Evolutionary conservation across 2,888 invertebrate species (phyloP), one percentile per base, ranked within the genome.

Genomic region (Nymphalis urticae): DNA sequence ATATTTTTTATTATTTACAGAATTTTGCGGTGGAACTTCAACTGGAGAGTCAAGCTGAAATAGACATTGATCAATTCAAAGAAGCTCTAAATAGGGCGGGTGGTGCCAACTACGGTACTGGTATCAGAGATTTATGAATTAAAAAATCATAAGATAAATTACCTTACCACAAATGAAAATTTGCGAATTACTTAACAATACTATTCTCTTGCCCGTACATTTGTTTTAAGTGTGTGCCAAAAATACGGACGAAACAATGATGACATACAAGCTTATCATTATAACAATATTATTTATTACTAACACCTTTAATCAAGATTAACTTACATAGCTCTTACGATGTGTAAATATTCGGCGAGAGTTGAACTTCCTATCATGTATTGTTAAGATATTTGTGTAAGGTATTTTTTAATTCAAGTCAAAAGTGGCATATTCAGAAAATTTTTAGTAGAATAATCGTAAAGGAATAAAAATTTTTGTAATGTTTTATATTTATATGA

Each of bases 61-160:
- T 96, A 85, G 95, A 95, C 80, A 94, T 95, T 81, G 94, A 95
- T 75, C 93, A 94, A 82, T 95, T 96, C 84, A 94, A 94, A 79
- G 94, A 95, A 68, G 94, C 95, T 71, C 85, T 96, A 79, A 94
- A 94, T 79, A 94, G 95, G 82, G 96, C 96, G 69, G 96, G 96
- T 50, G 96, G 96, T 74, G 96, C 96, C 66, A 96, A 96, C 87
- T 96, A 96, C 80, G 96, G 96, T 63, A 96, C 96, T 61, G 96
- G 96, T 56, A 92, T 95, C 76, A 93, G 96, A 82, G 95, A 95
- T 81, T 93, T 92, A 90, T 93, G 92, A 93, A 89, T 85, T 84
- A 61, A 51, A 64, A 50, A 62, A 63, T 71, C 63, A 59, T 56
- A 59, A 48, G 48, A 48, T 32, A 42, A 66, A 66, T 24, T 48